These are phyloP conservation scores for Diadema setosum DNA, from an alignment of 35 echinoderm and acorn worm genomes.

Conservation along the genomic window DNA sequence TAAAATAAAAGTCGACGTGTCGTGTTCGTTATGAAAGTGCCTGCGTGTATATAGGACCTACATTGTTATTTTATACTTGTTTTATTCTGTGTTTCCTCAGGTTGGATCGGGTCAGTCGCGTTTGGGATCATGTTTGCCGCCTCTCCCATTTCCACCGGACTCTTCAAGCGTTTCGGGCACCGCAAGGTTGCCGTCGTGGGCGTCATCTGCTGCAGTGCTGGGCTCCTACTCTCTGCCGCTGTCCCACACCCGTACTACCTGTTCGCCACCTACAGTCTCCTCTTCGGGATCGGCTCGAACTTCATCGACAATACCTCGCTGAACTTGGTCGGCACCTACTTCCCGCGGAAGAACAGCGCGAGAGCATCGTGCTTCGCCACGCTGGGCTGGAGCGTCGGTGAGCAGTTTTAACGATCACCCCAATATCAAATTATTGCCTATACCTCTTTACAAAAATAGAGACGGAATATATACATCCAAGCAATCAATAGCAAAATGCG, in stretches of 20 bases:
- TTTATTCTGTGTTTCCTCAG: too few species aligned
- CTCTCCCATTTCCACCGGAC: slow-evolving; percentile 87
- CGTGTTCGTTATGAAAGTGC: too few species aligned
- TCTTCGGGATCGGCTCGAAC: slow-evolving; percentile 84
- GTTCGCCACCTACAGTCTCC: slow-evolving; percentile 88
- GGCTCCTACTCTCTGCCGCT: slow-evolving; percentile 70
- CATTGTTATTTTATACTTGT: too few species aligned
- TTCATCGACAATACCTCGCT: slow-evolving; percentile 94
- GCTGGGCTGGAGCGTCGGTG: slow-evolving; percentile 96
- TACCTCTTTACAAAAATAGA: too few species aligned
- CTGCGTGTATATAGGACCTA: too few species aligned
- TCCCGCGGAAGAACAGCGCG: slow-evolving; percentile 96
- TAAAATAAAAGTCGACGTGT: too few species aligned
- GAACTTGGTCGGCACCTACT: slow-evolving; percentile 82
- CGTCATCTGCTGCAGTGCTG: slow-evolving; percentile 62
- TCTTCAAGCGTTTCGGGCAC: slow-evolving; percentile 97
- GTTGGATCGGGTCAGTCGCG: slow-evolving; percentile 92
- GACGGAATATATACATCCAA: too few species aligned
- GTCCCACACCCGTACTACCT: slow-evolving; percentile 65
- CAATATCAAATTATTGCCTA: too few species aligned
- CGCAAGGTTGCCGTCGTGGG: slow-evolving; percentile 70
- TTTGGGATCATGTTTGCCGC: slow-evolving; percentile 92
- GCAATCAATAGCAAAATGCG: too few species aligned
- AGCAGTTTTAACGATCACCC: neutral
- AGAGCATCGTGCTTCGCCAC: slow-evolving; percentile 96